Conservation (phyloP, 2,797 vertebrate species). For the Emys orbicularis region DNA sequence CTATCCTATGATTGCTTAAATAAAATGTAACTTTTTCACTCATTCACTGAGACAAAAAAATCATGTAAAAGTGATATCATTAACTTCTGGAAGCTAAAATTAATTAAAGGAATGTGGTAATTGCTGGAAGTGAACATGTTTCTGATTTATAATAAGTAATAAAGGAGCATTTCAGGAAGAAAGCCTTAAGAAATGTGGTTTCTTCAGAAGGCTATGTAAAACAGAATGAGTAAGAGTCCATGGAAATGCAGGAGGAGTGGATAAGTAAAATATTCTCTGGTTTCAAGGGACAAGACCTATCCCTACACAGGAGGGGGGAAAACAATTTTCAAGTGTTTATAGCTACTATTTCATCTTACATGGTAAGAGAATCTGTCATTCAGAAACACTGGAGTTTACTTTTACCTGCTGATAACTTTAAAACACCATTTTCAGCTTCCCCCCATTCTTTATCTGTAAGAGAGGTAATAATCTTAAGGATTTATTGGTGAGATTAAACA, state of each 20-base stretch:
- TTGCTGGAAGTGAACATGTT: neutral
- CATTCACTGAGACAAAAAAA: neutral
- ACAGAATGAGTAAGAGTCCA: neutral
- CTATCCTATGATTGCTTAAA: neutral
- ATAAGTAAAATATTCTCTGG: neutral
- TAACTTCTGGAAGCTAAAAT: slow-evolving; percentile 13
- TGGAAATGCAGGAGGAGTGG: neutral
- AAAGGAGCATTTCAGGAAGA: neutral
- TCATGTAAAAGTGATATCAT: neutral
- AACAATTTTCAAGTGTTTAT: neutral
- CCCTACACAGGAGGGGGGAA: neutral
- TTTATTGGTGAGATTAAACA: slow-evolving; percentile 4
- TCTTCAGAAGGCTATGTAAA: neutral
- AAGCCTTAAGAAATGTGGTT: neutral
- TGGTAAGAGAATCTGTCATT: neutral
- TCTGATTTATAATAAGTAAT: slow-evolving; percentile 2
- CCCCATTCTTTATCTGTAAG: neutral
- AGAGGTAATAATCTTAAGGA: neutral
- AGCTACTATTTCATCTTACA: neutral
- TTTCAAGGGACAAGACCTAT: neutral
- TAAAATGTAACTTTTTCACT: neutral
- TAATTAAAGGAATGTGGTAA: neutral
- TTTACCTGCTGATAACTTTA: neutral
- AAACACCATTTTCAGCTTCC: neutral
- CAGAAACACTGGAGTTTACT: neutral